A percentile compares a stretch with the other conserved stretches of the same genome.
These are phyloP conservation scores for Pseudorectes ferrugineus DNA, from an alignment of 2,113 vertebrate species.

Conservation along the genomic window DNA sequence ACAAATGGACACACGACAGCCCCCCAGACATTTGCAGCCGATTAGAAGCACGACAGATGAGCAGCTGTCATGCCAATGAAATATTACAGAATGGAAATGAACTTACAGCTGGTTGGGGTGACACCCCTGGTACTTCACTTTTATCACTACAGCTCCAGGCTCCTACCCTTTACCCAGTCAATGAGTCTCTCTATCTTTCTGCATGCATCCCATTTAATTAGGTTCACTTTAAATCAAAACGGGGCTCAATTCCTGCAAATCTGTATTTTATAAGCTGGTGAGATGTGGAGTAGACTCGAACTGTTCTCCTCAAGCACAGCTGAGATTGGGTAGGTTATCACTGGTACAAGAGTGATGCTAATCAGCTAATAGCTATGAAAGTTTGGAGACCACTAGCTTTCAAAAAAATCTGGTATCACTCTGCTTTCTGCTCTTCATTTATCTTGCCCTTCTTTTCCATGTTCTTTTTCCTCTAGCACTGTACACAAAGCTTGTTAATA, in stretches of 20 bases:
- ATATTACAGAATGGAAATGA: constrained; percentile 9
- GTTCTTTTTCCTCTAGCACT: not conserved
- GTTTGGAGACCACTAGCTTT: not conserved
- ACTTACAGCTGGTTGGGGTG: constrained; percentile 10
- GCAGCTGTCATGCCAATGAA: constrained; percentile 26
- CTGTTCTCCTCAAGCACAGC: not conserved
- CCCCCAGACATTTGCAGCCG: constrained; percentile 6
- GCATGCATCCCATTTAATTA: constrained; percentile 7
- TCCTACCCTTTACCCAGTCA: not conserved
- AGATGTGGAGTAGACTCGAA: not conserved
- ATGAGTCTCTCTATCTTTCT: not conserved
- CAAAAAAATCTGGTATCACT: not conserved
- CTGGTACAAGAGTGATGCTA: not conserved
- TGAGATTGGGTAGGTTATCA: not conserved
- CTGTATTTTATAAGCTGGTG: not conserved
- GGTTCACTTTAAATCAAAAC: not conserved
- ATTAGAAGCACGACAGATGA: not conserved
- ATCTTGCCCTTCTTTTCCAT: not conserved
- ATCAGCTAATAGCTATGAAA: not conserved
- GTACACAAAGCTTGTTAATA: not conserved
- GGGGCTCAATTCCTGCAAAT: not conserved
- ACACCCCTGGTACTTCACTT: not conserved
- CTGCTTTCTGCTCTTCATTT: constrained; percentile 1
- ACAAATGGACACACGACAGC: not conserved
- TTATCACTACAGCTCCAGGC: constrained; percentile 40